Conservation (phyloP, 2,797 vertebrate genomes). For the Parotocinclus haroldoi region DNA sequence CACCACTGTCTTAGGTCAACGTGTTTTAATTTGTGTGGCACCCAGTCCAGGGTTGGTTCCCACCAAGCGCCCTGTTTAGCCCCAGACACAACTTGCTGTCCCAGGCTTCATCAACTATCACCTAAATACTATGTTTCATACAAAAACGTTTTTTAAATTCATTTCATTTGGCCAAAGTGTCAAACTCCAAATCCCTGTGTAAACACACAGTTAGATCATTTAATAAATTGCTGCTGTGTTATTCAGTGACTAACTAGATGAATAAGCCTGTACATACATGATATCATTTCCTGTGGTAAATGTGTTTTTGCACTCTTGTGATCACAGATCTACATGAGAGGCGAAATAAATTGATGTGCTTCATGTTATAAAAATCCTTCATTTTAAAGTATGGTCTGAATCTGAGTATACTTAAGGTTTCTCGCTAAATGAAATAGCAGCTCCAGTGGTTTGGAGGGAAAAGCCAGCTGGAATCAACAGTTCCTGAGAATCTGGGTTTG, state of each 20-base stretch:
- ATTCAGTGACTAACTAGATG: constrained; percentile 66
- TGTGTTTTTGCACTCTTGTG: constrained; percentile 62
- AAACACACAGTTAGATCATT: constrained; percentile 77
- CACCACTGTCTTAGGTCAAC: too few species aligned
- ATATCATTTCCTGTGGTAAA: constrained; percentile 87
- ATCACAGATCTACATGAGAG: constrained; percentile 55
- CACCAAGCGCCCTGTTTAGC: too few species aligned
- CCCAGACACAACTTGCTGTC: too few species aligned
- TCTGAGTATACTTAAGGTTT: neutral
- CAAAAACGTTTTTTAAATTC: constrained; percentile 65
- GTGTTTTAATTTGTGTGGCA: too few species aligned
- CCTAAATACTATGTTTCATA: constrained; percentile 67
- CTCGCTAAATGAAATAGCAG: too few species aligned
- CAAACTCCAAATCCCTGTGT: constrained; percentile 70
- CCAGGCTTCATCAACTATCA: neutral
- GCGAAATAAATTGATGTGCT: constrained; percentile 22
- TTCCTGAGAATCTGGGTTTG: too few species aligned
- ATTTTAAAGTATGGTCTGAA: neutral
- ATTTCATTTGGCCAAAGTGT: constrained; percentile 72
- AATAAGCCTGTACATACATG: constrained; percentile 73
- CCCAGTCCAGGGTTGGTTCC: too few species aligned
- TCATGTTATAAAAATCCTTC: too few species aligned
- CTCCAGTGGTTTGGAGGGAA: too few species aligned
- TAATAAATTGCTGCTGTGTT: constrained; percentile 82
- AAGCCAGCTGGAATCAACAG: too few species aligned